Conservation (phyloP, 2,797 vertebrate genomes). For the Sebastes hubbsi region DNA sequence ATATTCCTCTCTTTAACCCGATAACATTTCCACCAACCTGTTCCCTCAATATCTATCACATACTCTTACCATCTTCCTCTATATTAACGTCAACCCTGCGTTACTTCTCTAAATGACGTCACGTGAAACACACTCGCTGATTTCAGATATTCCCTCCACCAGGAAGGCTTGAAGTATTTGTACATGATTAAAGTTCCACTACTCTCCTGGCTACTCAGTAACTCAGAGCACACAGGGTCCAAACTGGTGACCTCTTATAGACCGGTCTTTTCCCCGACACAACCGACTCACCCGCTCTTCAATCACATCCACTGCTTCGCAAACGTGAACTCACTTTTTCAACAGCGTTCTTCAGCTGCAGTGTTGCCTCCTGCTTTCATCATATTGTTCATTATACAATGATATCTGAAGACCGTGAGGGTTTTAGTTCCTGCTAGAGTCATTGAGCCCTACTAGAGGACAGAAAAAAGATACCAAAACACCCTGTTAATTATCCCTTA, state of each 20-base stretch:
- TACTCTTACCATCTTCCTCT: constrained; percentile 1
- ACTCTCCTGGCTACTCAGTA: constrained; percentile 65
- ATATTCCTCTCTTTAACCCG: neutral
- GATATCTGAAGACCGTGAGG: neutral
- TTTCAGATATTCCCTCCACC: neutral
- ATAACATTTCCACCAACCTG: neutral
- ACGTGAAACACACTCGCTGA: neutral
- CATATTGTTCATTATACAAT: neutral
- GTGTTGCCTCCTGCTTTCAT: constrained; percentile 6
- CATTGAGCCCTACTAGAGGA: neutral
- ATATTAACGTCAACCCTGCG: neutral
- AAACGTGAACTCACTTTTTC: neutral
- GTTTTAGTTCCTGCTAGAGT: neutral
- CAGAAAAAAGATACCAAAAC: neutral
- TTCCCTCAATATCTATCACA: neutral
- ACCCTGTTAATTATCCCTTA: constrained; percentile 1
- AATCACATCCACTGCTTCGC: neutral
- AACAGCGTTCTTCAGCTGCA: neutral
- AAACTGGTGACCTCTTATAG: neutral
- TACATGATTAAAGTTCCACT: constrained; percentile 47
- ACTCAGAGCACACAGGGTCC: constrained; percentile 38
- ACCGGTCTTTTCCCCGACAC: neutral
- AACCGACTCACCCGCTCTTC: neutral
- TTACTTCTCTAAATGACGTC: neutral
- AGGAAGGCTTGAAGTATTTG: neutral